Percentiles rank a stretch among this genome's conserved stretches.
Evolutionary conservation across 2,888 invertebrate species (phyloP).

Genomic region (Thalpophila matura): DNA sequence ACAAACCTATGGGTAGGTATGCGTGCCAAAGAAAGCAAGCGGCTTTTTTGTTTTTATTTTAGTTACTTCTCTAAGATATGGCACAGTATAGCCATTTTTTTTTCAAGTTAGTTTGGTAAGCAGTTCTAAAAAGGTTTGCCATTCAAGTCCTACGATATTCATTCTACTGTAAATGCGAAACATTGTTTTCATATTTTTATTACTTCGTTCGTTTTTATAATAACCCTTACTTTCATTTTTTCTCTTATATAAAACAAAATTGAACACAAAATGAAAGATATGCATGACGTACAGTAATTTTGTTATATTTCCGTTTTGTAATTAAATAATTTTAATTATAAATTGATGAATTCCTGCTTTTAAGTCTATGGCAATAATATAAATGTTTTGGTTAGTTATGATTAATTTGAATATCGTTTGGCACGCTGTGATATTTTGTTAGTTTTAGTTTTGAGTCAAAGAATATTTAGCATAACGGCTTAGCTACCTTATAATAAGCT

Average conservation of each 20-base stretch:
- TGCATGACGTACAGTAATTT: conserved; percentile 45
- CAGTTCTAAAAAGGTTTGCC: too few relatives aligned
- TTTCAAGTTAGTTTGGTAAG: too few relatives aligned
- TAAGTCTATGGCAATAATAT: conserved; percentile 30
- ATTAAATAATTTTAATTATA: conserved; percentile 8
- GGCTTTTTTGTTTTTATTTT: too few relatives aligned
- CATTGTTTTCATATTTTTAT: conserved; percentile 24
- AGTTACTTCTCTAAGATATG: too few relatives aligned
- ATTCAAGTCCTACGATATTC: conserved; percentile 30
- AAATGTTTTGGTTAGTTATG: conserved; percentile 34
- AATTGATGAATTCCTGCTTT: conserved; percentile 13
- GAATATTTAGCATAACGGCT: conserved; percentile 34
- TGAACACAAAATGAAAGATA: conserved; percentile 60
- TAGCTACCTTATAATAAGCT: conserved; percentile 56
- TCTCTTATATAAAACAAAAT: conserved; percentile 28
- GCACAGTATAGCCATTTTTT: too few relatives aligned
- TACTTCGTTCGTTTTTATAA: conserved; percentile 16
- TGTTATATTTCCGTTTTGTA: conserved; percentile 7
- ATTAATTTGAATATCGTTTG: conserved; percentile 53
- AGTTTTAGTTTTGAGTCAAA: conserved; percentile 19
- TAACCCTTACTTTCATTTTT: conserved; percentile 26
- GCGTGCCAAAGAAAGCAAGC: too few relatives aligned
- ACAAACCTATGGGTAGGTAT: too few relatives aligned
- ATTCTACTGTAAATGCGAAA: conserved; percentile 49
- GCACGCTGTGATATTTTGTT: conserved; percentile 43